Percentiles rank a stretch among this genome's conserved stretches.
phyloP scores from a whole-genome alignment of 2,888 invertebrate species.

The Clanis bilineata region DNA sequence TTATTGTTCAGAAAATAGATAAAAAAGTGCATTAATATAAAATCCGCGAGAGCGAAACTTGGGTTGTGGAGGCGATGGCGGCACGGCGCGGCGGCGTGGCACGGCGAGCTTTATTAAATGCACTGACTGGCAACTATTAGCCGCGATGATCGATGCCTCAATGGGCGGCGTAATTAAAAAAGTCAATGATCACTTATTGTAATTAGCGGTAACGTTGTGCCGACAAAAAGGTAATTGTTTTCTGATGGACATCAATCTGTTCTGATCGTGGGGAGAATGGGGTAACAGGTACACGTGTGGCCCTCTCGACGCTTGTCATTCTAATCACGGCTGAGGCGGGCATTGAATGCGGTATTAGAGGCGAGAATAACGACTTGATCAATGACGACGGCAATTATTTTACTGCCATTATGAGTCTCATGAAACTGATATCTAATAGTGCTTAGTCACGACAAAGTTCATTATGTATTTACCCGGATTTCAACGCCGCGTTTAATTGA shows the following conservation, averaged over 20 bases:
- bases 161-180: slow-evolving; percentile 77
- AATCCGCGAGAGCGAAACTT: slow-evolving; percentile 70
- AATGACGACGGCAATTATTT: slow-evolving; percentile 34
- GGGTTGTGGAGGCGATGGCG: slow-evolving; percentile 45
- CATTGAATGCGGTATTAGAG: slow-evolving; percentile 6
- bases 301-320: slow-evolving; percentile 22
- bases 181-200: slow-evolving; percentile 78
- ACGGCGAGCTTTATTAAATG: slow-evolving; percentile 68
- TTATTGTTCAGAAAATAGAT: slow-evolving; percentile 15
- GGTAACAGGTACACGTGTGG: slow-evolving; percentile 49
- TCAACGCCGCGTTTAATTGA: slow-evolving; percentile 14
- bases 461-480: slow-evolving; percentile 16
- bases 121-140: slow-evolving; percentile 79
- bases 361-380: slow-evolving; percentile 28
- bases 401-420: slow-evolving; percentile 27
- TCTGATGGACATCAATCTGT: slow-evolving; percentile 63
- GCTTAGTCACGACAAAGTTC: slow-evolving; percentile 19
- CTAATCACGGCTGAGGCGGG: slow-evolving; percentile 19
- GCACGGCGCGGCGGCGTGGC: too few relatives aligned
- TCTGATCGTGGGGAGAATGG: slow-evolving; percentile 38
- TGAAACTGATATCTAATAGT: slow-evolving; percentile 15
- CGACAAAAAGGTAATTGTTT: slow-evolving; percentile 79
- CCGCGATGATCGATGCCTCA: slow-evolving; percentile 70
- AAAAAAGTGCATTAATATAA: slow-evolving; percentile 60
- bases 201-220: slow-evolving; percentile 72